These are phyloP conservation scores for Diplosoma virens DNA, from an alignment of 23 tunicate species.

Conservation along the genomic window DNA sequence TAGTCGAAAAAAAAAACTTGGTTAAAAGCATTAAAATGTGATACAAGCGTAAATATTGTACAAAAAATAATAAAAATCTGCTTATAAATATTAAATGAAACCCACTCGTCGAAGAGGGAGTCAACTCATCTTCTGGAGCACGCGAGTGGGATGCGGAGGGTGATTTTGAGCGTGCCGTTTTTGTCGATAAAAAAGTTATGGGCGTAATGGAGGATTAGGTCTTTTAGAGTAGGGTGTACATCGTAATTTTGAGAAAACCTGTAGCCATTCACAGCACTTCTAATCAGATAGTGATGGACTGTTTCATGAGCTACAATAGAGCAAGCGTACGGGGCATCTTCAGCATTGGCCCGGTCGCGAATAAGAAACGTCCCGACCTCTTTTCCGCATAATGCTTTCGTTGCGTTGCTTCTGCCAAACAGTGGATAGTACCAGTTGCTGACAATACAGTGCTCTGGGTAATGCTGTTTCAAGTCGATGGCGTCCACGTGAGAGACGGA, in stretches of 20 bases:
- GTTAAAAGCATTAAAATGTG: too few species aligned
- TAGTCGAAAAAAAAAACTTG: too few species aligned
- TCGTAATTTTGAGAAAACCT: constrained; percentile 76
- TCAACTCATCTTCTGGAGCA: constrained; percentile 6
- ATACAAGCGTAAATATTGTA: too few species aligned
- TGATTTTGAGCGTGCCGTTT: constrained; percentile 48
- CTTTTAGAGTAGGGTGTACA: constrained; percentile 46
- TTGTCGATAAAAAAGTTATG: too few species aligned
- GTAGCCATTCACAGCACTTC: constrained; percentile 51
- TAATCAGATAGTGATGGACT: too few species aligned
- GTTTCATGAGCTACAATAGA: too few species aligned
- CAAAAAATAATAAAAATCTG: too few species aligned
- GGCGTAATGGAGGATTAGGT: constrained; percentile 81
- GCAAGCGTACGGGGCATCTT: constrained; percentile 61
- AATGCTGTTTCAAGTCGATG: constrained; percentile 29
- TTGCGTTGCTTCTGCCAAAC: constrained; percentile 41
- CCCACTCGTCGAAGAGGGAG: too few species aligned
- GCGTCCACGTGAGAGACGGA: constrained; percentile 31
- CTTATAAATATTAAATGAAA: too few species aligned
- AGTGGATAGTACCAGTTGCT: constrained; percentile 72
- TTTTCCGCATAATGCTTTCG: neutral
- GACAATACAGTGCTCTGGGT: constrained; percentile 53
- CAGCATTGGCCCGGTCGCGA: constrained; percentile 2
- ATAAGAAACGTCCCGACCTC: constrained; percentile 73
- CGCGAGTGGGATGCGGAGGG: constrained; percentile 22